phyloP scores from a whole-genome alignment of 1,140 invertebrate species.

The Plectrocnemia conspersa region DNA sequence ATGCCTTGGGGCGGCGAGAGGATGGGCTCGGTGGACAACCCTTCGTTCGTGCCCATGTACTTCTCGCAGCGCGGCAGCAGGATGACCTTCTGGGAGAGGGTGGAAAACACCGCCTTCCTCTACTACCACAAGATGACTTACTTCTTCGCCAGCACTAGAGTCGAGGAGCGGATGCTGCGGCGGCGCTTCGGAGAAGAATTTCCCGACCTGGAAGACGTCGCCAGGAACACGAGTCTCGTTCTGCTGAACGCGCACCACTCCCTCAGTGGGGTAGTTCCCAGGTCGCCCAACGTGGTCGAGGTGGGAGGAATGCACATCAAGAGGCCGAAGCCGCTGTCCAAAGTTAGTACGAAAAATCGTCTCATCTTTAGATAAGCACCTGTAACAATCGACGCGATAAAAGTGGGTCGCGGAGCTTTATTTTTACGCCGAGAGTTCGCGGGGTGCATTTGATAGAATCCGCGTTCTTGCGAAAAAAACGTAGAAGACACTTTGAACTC shows the following conservation, averaged over 20 bases:
- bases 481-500: too few species aligned
- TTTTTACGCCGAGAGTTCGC: too few species aligned
- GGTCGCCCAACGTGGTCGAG: slow-evolving; percentile 56
- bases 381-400: too few species aligned
- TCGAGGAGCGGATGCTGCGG: slow-evolving; percentile 50
- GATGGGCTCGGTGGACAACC: slow-evolving; percentile 53
- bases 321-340: slow-evolving; percentile 41
- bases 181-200: slow-evolving; percentile 54
- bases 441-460: too few species aligned
- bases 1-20: slow-evolving; percentile 57
- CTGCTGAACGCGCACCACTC: slow-evolving; percentile 58
- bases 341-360: too few species aligned
- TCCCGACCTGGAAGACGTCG: slow-evolving; percentile 52
- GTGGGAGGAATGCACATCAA: slow-evolving; percentile 54
- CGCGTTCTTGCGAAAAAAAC: too few species aligned
- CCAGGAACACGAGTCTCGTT: slow-evolving; percentile 53
- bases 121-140: slow-evolving; percentile 49
- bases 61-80: slow-evolving; percentile 47
- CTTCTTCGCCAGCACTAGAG: slow-evolving; percentile 48
- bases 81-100: slow-evolving; percentile 54
- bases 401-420: too few species aligned
- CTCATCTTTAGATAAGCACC: too few species aligned
- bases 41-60: slow-evolving; percentile 52
- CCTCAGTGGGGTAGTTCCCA: slow-evolving; percentile 46
- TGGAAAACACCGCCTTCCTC: slow-evolving; percentile 52